Percentiles rank a stretch among this genome's conserved stretches.
phyloP scores from a whole-genome alignment of 2,113 vertebrate genomes.

The Phalacrocorax carbo region DNA sequence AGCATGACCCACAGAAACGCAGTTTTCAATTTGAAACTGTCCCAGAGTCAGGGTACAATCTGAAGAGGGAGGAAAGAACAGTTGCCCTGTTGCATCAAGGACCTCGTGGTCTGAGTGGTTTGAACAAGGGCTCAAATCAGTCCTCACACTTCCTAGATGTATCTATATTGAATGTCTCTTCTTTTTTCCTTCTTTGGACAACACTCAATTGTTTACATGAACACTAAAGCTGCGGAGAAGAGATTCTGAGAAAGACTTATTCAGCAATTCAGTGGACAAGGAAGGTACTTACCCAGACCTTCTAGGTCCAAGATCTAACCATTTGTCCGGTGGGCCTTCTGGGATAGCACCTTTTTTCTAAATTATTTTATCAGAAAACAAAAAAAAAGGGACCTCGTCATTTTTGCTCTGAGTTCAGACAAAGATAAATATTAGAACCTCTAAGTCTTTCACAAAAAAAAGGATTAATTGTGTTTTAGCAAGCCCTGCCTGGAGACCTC shows the following conservation, averaged over 20 bases:
- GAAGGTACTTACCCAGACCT: not conserved
- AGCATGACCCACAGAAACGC: not conserved
- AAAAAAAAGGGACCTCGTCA: not conserved
- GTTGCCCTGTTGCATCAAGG: not conserved
- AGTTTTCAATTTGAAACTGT: not conserved
- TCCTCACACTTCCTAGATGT: not conserved
- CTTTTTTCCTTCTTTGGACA: not conserved
- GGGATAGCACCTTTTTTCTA: not conserved
- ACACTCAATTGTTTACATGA: not conserved
- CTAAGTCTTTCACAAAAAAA: not conserved
- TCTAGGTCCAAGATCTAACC: not conserved
- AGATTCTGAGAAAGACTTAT: not conserved
- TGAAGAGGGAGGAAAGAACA: not conserved
- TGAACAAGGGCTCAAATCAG: not conserved
- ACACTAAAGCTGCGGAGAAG: not conserved
- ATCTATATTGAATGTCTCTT: not conserved
- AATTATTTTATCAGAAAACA: not conserved
- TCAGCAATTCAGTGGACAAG: not conserved
- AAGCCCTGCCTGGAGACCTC: not conserved
- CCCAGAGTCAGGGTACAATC: not conserved
- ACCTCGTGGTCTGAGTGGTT: not conserved
- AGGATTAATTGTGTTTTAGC: not conserved
- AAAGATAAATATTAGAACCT: not conserved
- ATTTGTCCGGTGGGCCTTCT: not conserved
- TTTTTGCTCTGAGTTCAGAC: not conserved